Evolutionary conservation across 2,113 vertebrate genomes (phyloP), one percentile per base, ranked within the genome.

Genomic region (Phylloscopus whistleri): DNA sequence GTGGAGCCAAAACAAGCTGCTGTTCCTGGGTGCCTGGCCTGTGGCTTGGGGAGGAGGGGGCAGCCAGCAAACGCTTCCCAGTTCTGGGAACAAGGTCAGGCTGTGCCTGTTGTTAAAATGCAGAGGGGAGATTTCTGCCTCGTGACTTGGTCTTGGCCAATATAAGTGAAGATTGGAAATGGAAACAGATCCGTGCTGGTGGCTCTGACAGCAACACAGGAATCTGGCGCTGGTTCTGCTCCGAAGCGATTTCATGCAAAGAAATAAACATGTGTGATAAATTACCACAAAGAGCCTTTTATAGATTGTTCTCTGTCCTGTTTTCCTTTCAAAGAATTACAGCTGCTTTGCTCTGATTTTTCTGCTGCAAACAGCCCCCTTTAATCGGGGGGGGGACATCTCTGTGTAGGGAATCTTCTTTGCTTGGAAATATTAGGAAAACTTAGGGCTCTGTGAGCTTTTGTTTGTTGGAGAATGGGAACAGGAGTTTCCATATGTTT

Each of bases 221-320:
- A 95, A 95, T 96, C 95, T 95, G 95, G 94, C 82, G 0, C 84
- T 95, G 84, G 35, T 94, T 93, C 75, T 91, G 89, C 92, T 94
- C 85, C 0, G 56, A 37, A 89, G 90, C 83, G 24, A 16, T 95
- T 96, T 90, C 86, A 93, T 81, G 93, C 76, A 41, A 91, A 94
- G 96, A 87, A 90, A 94, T 90, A 97, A 95, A 96, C 93, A 96
- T 96, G 94, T 95, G 95, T 96, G 95, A 96, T 92, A 96, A 93
- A 96, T 97, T 89, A 95, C 90, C 93, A 96, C 94, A 97, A 95
- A 96, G 95, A 74, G 94, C 93, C 96, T 96, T 95, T 96, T 93
- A 95, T 94, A 95, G 95, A 89, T 96, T 96, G 95, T 95, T 96
- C 92, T 94, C 79, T 89, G 86, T 59, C 68, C 88, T 95, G 86